phyloP scores from a whole-genome alignment of 2,888 invertebrate genomes.

The Operophtera brumata region DNA sequence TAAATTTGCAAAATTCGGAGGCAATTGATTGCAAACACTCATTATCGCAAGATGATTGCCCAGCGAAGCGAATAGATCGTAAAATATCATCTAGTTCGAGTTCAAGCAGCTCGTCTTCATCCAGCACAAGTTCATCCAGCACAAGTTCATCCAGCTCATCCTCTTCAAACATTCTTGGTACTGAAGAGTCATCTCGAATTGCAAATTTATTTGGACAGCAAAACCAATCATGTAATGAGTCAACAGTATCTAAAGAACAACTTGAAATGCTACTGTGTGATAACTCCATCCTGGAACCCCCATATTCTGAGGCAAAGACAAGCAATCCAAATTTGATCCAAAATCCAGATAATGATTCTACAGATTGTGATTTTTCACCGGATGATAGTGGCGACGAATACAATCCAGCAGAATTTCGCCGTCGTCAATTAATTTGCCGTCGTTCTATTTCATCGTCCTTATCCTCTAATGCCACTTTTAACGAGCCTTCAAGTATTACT shows the following conservation, averaged over 20 bases:
- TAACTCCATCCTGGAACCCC: not conserved
- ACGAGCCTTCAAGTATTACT: no score
- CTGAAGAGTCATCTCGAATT: not conserved
- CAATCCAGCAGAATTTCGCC: constrained; percentile 2
- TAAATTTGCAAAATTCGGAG: not conserved
- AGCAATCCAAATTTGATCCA: not conserved
- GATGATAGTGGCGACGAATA: constrained; percentile 1
- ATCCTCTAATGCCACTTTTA: not conserved
- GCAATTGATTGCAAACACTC: not conserved
- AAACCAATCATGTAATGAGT: not conserved
- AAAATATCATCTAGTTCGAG: not conserved
- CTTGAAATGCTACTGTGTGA: not conserved
- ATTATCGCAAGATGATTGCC: not conserved
- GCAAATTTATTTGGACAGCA: not conserved
- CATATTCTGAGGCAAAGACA: not conserved
- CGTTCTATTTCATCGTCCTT: no score
- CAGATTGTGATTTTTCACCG: constrained; percentile 1
- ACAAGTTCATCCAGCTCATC: not conserved
- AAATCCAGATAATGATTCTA: constrained; percentile 1
- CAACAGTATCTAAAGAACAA: not conserved
- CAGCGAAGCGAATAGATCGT: not conserved
- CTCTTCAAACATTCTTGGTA: not conserved
- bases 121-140: not conserved
- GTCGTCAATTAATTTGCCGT: not conserved
- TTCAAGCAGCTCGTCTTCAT: not conserved